These are phyloP conservation scores for Leptopilina clavipes DNA, from an alignment of 1,140 invertebrate genomes.

Conservation along the genomic window DNA sequence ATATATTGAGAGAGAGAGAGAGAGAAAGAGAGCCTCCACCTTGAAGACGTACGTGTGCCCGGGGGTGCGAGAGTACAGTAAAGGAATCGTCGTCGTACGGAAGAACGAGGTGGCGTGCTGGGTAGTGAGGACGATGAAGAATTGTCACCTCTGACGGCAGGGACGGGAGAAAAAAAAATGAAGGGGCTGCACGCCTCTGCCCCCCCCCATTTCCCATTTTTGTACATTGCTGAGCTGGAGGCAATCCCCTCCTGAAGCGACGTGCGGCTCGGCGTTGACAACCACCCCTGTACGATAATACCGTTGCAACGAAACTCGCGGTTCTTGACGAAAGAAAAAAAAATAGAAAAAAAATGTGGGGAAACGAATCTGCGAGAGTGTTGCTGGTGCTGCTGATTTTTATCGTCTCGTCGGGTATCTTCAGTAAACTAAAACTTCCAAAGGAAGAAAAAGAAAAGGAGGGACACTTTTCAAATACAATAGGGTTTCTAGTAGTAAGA, in stretches of 20 bases:
- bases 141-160: conserved; percentile 65
- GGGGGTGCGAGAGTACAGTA: conserved; percentile 49
- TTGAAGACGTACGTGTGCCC: conserved; percentile 47
- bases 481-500: conserved; percentile 24
- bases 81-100: conserved; percentile 57
- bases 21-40: conserved; percentile 44
- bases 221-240: conserved; percentile 58
- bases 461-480: conserved; percentile 27
- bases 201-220: conserved; percentile 48
- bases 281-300: conserved; percentile 35
- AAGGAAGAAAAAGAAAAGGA: not conserved
- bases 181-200: conserved; percentile 49
- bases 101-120: conserved; percentile 52
- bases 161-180: conserved; percentile 46
- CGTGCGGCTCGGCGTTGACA: conserved; percentile 41
- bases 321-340: not conserved
- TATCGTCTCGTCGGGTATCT: conserved; percentile 23
- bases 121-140: conserved; percentile 63
- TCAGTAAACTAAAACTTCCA: conserved; percentile 26
- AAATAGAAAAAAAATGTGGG: not conserved
- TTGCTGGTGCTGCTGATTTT: conserved; percentile 29
- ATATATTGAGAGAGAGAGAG: conserved; percentile 44
- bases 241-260: conserved; percentile 53
- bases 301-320: conserved; percentile 32
- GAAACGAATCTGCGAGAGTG: conserved; percentile 28